Percentiles rank a stretch among this genome's conserved stretches.
These are phyloP conservation scores for Brachypterus glaber DNA, from an alignment of 2,888 invertebrate genomes.

Conservation along the genomic window DNA sequence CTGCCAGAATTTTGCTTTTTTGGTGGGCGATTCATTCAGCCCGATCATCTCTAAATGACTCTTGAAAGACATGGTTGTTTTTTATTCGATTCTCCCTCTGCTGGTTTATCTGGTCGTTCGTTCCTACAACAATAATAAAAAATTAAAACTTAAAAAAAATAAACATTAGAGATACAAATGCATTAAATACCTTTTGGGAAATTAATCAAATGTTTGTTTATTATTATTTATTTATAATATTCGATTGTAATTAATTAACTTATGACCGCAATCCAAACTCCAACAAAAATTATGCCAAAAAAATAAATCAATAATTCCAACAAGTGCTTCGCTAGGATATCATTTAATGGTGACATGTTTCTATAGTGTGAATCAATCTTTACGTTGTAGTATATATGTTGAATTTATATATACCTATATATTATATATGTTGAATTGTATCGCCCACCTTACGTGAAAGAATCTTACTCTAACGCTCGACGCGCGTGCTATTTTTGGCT, in stretches of 20 bases:
- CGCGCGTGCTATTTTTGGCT: too few species aligned
- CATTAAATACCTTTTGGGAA: not conserved
- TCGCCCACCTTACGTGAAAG: too few species aligned
- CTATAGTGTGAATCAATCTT: not conserved
- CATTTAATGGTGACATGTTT: not conserved
- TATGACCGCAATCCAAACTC: slow-evolving; percentile 30
- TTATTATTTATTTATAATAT: not conserved
- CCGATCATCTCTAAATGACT: slow-evolving; percentile 90
- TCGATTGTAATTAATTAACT: slow-evolving; percentile 20
- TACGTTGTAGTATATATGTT: too few species aligned
- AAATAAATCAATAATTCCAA: slow-evolving; percentile 28
- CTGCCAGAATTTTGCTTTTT: slow-evolving; percentile 91
- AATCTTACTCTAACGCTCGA: too few species aligned
- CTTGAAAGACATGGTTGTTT: slow-evolving; percentile 74
- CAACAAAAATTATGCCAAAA: slow-evolving; percentile 28
- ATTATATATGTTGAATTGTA: too few species aligned
- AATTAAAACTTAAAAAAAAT: slow-evolving; percentile 4
- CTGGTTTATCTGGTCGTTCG: slow-evolving; percentile 45
- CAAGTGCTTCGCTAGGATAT: slow-evolving; percentile 14
- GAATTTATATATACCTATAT: too few species aligned
- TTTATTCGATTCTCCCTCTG: slow-evolving; percentile 39
- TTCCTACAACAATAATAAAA: slow-evolving; percentile 49
- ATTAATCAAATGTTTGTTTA: slow-evolving; percentile 1
- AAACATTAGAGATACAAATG: not conserved
- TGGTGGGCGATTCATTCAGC: slow-evolving; percentile 83